These are phyloP conservation scores for Tricholaema leucomelas DNA, from an alignment of 2,113 vertebrate genomes.

Conservation along the genomic window DNA sequence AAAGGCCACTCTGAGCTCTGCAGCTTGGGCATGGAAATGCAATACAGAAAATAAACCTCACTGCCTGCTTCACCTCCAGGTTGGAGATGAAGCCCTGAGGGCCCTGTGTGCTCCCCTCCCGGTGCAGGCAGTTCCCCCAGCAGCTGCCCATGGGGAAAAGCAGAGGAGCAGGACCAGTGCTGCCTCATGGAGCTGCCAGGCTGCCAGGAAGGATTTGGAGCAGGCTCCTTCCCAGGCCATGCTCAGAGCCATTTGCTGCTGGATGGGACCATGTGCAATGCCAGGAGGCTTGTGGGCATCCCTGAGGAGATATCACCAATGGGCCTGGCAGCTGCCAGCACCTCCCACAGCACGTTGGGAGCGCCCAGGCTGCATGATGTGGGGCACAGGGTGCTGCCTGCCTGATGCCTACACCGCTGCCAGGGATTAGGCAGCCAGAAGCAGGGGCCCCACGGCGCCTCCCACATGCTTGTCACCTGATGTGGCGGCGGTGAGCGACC, in stretches of 20 bases:
- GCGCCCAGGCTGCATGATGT: rapidly evolving
- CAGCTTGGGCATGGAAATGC: background rate
- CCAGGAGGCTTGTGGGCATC: background rate
- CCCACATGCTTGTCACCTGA: background rate
- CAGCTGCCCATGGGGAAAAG: background rate
- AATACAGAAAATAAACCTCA: background rate
- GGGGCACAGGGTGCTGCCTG: background rate
- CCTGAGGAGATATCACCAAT: rapidly evolving
- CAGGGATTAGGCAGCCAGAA: background rate
- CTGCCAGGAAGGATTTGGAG: background rate
- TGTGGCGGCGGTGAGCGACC: rapidly evolving
- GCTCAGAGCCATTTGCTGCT: background rate
- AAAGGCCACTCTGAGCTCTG: background rate
- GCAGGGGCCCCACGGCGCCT: background rate
- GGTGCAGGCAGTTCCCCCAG: background rate
- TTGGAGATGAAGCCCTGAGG: background rate
- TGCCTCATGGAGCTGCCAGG: background rate
- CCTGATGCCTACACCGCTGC: background rate
- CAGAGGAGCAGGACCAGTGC: rapidly evolving
- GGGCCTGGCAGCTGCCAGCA: background rate
- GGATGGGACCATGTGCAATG: rapidly evolving
- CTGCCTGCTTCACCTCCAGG: background rate
- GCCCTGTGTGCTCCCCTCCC: background rate
- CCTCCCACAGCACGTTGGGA: rapidly evolving
- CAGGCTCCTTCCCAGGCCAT: rapidly evolving